These are phyloP conservation scores for Marcusenius ussheri DNA, from an alignment of 2,113 vertebrate species.

Conservation along the genomic window DNA sequence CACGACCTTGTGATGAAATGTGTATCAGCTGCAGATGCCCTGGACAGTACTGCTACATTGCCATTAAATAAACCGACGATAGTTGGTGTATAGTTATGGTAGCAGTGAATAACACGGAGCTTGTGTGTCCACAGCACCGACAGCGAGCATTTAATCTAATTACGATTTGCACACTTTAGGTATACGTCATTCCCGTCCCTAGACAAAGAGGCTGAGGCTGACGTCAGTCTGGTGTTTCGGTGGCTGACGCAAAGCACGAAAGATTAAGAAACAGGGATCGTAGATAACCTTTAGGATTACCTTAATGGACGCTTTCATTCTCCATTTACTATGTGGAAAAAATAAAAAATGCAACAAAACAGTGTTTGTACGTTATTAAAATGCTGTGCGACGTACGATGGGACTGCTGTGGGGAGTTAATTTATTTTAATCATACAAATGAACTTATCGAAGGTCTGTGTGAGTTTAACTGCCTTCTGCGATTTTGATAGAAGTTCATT, in stretches of 20 bases:
- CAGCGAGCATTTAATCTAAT: slow-evolving; percentile 54
- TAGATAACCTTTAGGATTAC: not conserved
- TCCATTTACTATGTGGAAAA: not conserved
- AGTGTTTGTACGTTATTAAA: not conserved
- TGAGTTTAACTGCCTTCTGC: not conserved
- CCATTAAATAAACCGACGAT: slow-evolving; percentile 22
- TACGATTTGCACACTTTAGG: slow-evolving; percentile 36
- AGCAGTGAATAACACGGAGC: slow-evolving; percentile 4
- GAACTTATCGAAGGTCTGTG: not conserved
- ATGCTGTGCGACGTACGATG: not conserved
- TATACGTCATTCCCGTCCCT: slow-evolving; percentile 36
- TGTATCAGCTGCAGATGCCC: not conserved
- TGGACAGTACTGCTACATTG: slow-evolving; percentile 4
- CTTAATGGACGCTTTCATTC: not conserved
- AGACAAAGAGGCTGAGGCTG: slow-evolving; percentile 31
- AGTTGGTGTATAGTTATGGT: slow-evolving; percentile 21
- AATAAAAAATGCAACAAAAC: not conserved
- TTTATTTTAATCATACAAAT: not conserved
- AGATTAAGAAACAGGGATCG: slow-evolving; percentile 20
- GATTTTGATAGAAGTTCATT: not conserved
- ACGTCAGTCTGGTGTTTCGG: slow-evolving; percentile 24
- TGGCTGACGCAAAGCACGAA: slow-evolving; percentile 20
- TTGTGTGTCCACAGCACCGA: slow-evolving; percentile 29
- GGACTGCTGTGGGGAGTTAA: not conserved
- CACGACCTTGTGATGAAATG: not conserved